Base-by-base conservation (phyloP, 2,113 vertebrate genomes). In the Rhabdornis inornatus region DNA sequence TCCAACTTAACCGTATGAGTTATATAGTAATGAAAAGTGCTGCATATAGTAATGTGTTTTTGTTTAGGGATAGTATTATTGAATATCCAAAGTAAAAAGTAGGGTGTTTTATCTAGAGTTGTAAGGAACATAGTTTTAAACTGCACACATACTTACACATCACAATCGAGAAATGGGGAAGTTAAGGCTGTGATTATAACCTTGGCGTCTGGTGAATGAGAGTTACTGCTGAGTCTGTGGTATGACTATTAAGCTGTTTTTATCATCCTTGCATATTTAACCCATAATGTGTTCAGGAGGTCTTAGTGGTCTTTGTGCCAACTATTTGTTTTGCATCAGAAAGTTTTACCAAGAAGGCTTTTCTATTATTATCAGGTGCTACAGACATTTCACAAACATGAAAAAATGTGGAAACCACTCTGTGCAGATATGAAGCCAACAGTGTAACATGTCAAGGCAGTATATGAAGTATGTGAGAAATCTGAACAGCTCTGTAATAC, bases 341-440 rank as follows among this genome's bases (percentile, higher is more conserved):
- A 61, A 11, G 22, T n/a, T 77, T 45, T 63, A 55, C 45, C 11
- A 49, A n/a, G 37, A 60, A 18, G 12, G 6, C 40, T 80, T 83
- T 83, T 69, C n/a, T 24, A 4, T n/a, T 85, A 13, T 50, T 86
- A 25, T 14, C 40, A 71, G 37, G 21, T 87, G 30, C 42, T 84
- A 40, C 74, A 76, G 75, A 71, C 11, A 31, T 49, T 55, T 92
- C 5, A 27, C 30, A 69, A 82, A 71, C 39, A 9, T 52, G 17
- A 57, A 59, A 84, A 84, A 75, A 35, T 8, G 16, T 57, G 37
- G 18, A 61, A 94, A 40, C 27, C 40, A 10, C 21, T 65, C 25
- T 33, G 7, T 83, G 24, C 40, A 61, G 14, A 61, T 56, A 61
- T 0, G 0, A 84, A 52, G 28, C 12, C 1, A 5, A 52, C 22